Conservation (phyloP, 2,888 invertebrate species). For the Drosophila paucipuncta region DNA sequence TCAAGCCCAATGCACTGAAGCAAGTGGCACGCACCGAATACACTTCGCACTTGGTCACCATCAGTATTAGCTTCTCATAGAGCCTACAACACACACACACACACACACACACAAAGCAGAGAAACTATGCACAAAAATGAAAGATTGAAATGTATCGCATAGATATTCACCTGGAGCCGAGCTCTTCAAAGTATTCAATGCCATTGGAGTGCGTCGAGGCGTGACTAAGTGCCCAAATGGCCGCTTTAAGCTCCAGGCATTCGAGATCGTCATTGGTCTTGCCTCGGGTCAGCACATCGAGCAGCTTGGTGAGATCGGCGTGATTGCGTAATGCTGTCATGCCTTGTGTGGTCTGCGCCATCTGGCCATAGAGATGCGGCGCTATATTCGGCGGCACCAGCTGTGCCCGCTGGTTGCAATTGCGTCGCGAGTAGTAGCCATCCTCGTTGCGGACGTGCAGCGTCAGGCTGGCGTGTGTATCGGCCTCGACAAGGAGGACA, state of each 20-base stretch:
- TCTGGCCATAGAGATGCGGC: slow-evolving; percentile 94
- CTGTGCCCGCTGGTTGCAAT: slow-evolving; percentile 87
- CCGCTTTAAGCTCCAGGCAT: slow-evolving; percentile 92
- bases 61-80: slow-evolving; percentile 86
- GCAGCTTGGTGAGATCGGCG: slow-evolving; percentile 79
- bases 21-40: slow-evolving; percentile 96
- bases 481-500: slow-evolving; percentile 94
- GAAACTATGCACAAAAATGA: not conserved
- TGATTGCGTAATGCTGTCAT: slow-evolving; percentile 82
- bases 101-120: not conserved
- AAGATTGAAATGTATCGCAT: not conserved
- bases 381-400: slow-evolving; percentile 86
- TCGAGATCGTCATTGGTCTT: slow-evolving; percentile 89
- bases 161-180: slow-evolving; percentile 74
- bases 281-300: slow-evolving; percentile 84
- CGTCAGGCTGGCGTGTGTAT: slow-evolving; percentile 94
- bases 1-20: slow-evolving; percentile 92
- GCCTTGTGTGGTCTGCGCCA: slow-evolving; percentile 89
- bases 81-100: slow-evolving; percentile 64
- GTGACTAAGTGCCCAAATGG: slow-evolving; percentile 95
- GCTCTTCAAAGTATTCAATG: slow-evolving; percentile 89
- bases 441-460: slow-evolving; percentile 92
- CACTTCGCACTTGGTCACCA: slow-evolving; percentile 93
- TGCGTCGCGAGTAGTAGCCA: slow-evolving; percentile 90
- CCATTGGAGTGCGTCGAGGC: slow-evolving; percentile 92